These are phyloP conservation scores for Boulengeromyrus knoepffleri DNA, from an alignment of 2,113 vertebrate genomes.

Conservation along the genomic window DNA sequence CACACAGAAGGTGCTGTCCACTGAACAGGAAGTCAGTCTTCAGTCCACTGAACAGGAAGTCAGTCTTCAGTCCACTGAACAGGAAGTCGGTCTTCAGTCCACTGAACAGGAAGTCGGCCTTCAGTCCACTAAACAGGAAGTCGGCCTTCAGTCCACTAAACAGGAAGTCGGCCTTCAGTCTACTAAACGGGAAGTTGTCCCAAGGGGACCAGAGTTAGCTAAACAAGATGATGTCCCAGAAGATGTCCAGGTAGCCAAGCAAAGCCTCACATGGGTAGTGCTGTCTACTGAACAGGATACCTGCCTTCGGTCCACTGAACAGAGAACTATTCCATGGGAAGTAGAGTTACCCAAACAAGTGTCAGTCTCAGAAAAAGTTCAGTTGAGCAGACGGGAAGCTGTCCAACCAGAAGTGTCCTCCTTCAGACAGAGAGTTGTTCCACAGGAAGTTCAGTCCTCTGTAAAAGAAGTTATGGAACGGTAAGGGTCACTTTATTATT, in stretches of 20 bases:
- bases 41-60: neutral
- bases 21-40: neutral
- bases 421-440: neutral
- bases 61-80: neutral
- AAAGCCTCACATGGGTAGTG: neutral
- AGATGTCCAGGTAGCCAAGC: neutral
- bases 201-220: neutral
- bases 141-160: neutral
- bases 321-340: neutral
- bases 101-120: neutral
- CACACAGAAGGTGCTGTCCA: neutral
- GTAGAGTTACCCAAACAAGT: neutral
- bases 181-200: neutral
- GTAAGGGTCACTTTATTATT: constrained; percentile 25
- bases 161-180: neutral
- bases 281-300: neutral
- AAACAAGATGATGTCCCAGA: neutral
- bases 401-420: neutral
- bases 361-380: neutral
- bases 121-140: neutral
- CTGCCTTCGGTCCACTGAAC: neutral
- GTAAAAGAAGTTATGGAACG: constrained; percentile 33
- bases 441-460: constrained; percentile 22
- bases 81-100: neutral
- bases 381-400: neutral